Conservation (phyloP, 2,888 invertebrate species). For the Drosophila meridiana region DNA sequence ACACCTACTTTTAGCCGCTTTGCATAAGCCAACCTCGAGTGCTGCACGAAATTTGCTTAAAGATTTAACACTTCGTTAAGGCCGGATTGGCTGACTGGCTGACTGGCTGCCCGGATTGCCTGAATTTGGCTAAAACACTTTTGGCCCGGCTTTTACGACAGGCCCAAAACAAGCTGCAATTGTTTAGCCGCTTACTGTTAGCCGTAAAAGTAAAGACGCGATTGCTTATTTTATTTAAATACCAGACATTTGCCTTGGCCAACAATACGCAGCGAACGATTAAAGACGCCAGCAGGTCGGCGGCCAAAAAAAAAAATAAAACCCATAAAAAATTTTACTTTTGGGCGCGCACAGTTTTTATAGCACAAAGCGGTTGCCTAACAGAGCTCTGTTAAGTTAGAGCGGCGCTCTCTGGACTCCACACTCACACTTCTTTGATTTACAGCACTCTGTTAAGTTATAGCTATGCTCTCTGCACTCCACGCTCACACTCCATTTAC, state of each 20-base stretch:
- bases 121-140: background rate
- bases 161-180: constrained; percentile 28
- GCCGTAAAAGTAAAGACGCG: constrained; percentile 41
- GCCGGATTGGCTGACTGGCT: background rate
- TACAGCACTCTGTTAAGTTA: background rate
- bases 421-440: background rate
- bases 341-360: constrained; percentile 57
- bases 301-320: constrained; percentile 1
- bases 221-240: constrained; percentile 40
- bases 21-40: constrained; percentile 31
- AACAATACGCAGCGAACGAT: constrained; percentile 38
- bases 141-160: constrained; percentile 13
- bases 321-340: constrained; percentile 21
- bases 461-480: background rate
- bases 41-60: constrained; percentile 25
- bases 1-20: constrained; percentile 44
- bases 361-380: constrained; percentile 42
- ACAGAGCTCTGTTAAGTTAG: constrained; percentile 33
- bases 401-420: background rate
- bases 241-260: constrained; percentile 15
- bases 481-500: background rate
- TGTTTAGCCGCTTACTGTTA: constrained; percentile 8
- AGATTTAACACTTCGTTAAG: constrained; percentile 60
- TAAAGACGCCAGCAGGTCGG: constrained; percentile 67
- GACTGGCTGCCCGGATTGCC: background rate